Conservation (phyloP, 2,113 vertebrate genomes). For the Phocoena phocoena region DNA sequence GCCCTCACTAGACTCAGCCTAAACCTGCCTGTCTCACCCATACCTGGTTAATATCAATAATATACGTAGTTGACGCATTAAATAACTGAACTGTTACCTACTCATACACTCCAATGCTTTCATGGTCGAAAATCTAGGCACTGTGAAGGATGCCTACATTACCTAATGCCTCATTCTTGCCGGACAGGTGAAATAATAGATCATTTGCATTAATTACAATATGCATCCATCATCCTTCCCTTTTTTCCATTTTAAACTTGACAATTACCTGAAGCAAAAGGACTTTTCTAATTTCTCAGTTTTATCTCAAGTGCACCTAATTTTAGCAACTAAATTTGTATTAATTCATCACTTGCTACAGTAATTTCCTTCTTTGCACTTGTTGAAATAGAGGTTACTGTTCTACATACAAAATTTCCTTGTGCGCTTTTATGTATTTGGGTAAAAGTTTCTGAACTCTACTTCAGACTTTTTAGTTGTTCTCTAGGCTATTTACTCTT, state of each 20-base stretch:
- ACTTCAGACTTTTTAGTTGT: not conserved
- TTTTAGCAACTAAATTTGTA: not conserved
- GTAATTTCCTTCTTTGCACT: not conserved
- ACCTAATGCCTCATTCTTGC: not conserved
- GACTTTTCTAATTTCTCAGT: not conserved
- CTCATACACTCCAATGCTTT: not conserved
- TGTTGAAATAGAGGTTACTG: not conserved
- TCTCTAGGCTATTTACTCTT: not conserved
- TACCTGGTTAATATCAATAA: not conserved
- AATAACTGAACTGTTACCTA: not conserved
- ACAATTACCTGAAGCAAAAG: not conserved
- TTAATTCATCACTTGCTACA: not conserved
- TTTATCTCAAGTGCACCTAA: not conserved
- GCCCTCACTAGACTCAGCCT: accelerated
- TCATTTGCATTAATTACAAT: not conserved
- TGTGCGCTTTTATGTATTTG: not conserved
- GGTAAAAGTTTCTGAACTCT: not conserved
- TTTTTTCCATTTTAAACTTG: not conserved
- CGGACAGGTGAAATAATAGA: not conserved
- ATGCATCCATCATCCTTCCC: not conserved
- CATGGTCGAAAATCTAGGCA: not conserved
- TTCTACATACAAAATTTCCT: not conserved
- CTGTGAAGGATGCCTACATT: not conserved
- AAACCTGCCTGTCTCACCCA: not conserved
- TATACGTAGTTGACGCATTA: not conserved